Evolutionary conservation across 2,888 invertebrate species (phyloP).

Genomic region (Fragum sueziense): DNA sequence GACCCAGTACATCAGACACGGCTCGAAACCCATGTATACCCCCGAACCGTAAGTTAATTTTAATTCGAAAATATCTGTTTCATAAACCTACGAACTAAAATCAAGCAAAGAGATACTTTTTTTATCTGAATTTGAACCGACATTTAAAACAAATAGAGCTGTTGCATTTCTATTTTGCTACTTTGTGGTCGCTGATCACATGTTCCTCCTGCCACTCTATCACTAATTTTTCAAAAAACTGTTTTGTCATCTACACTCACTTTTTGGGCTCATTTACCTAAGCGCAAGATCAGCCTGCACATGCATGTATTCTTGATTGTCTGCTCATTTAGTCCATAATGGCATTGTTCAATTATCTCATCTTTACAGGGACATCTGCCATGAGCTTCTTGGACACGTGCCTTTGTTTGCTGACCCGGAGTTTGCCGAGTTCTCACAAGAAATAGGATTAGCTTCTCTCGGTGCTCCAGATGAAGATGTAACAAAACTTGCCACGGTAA

Average conservation of each 20-base stretch:
- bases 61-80: too few relatives aligned
- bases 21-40: slow-evolving; percentile 96
- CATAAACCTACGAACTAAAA: too few relatives aligned
- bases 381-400: slow-evolving; percentile 99
- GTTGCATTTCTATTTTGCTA: too few relatives aligned
- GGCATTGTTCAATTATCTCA: background rate
- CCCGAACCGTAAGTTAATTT: slow-evolving; percentile 93
- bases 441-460: slow-evolving; percentile 97
- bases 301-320: background rate
- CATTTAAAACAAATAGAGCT: too few relatives aligned
- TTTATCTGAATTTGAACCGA: too few relatives aligned
- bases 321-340: background rate
- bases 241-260: background rate
- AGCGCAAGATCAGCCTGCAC: background rate
- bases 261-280: background rate
- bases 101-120: too few relatives aligned
- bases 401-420: slow-evolving; percentile 97
- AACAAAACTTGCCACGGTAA: slow-evolving; percentile 98
- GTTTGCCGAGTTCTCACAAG: slow-evolving; percentile 99
- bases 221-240: background rate
- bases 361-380: slow-evolving; percentile 84
- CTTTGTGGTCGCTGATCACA: background rate
- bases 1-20: slow-evolving; percentile 98
- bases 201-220: background rate
- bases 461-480: slow-evolving; percentile 99